phyloP scores from a whole-genome alignment of 2,797 vertebrate genomes.

The Nannoperca obscura region DNA sequence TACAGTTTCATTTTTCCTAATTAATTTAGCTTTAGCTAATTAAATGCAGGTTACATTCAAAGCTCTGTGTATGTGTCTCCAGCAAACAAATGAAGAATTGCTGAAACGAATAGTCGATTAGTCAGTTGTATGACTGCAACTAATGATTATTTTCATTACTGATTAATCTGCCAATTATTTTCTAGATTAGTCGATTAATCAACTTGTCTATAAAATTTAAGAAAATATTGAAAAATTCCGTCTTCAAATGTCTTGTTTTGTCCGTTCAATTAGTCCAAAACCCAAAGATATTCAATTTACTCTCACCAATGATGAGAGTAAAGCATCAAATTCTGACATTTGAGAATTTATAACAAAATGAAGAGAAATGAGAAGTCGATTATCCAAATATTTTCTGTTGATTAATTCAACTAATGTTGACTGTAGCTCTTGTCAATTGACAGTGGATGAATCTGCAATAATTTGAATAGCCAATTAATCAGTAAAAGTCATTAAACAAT shows the following conservation, averaged over 20 bases:
- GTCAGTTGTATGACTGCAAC: background rate
- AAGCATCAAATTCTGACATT: background rate
- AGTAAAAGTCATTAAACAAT: background rate
- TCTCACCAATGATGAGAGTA: background rate
- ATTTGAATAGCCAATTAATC: background rate
- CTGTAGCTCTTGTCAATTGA: background rate
- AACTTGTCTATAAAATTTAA: background rate
- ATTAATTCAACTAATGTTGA: background rate
- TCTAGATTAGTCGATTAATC: background rate
- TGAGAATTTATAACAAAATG: background rate
- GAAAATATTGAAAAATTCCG: background rate
- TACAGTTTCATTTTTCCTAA: constrained; percentile 34
- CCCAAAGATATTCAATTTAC: background rate
- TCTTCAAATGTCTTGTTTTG: background rate
- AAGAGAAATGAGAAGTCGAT: background rate
- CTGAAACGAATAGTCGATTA: constrained; percentile 21
- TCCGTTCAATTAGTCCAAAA: background rate
- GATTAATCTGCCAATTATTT: constrained; percentile 3
- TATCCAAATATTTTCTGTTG: background rate
- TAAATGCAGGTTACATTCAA: constrained; percentile 18
- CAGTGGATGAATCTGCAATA: background rate
- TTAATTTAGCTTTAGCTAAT: constrained; percentile 13
- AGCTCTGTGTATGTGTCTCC: constrained; percentile 19
- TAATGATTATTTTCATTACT: background rate
- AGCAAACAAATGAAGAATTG: constrained; percentile 2